A percentile compares a stretch with the other conserved stretches of the same genome.
Conservation (phyloP, 1,140 invertebrate genomes). For the Melipona quadrifasciata region DNA sequence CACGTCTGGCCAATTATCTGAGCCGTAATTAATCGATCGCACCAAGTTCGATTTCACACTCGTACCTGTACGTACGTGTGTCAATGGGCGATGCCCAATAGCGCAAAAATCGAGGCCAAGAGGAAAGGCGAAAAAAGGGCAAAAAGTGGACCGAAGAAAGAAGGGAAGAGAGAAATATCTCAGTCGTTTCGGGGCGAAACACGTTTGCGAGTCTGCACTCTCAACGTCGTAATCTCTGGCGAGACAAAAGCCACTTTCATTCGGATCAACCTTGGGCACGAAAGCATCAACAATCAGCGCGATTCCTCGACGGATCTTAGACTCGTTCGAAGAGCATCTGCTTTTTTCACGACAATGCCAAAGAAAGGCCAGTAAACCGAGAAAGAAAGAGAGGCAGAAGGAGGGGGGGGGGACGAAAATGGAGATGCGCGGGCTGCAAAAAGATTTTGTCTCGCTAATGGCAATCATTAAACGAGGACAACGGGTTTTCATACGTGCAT, state of each 20-base stretch:
- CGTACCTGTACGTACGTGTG: background rate
- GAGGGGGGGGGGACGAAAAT: no score
- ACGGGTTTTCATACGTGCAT: conserved; percentile 57
- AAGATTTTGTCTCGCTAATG: conserved; percentile 50
- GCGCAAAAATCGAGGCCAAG: background rate
- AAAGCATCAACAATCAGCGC: background rate
- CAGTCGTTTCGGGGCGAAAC: background rate
- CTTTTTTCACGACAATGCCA: background rate
- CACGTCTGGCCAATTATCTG: conserved; percentile 3
- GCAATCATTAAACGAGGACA: conserved; percentile 55
- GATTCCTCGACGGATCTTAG: conserved; percentile 20
- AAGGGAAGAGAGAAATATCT: background rate
- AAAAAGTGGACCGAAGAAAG: background rate
- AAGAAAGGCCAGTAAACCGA: background rate
- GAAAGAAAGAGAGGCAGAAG: background rate
- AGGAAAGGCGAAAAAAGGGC: background rate
- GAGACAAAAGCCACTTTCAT: conserved; percentile 22
- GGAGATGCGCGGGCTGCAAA: background rate
- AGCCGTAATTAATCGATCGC: conserved; percentile 4
- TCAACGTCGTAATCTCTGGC: conserved; percentile 32
- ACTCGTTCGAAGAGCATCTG: background rate
- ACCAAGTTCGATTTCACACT: background rate
- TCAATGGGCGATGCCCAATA: background rate
- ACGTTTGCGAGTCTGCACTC: conserved; percentile 20
- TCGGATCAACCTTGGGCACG: conserved; percentile 36